These are phyloP conservation scores for Stictonetta naevosa DNA, from an alignment of 2,113 vertebrate genomes.

Conservation along the genomic window DNA sequence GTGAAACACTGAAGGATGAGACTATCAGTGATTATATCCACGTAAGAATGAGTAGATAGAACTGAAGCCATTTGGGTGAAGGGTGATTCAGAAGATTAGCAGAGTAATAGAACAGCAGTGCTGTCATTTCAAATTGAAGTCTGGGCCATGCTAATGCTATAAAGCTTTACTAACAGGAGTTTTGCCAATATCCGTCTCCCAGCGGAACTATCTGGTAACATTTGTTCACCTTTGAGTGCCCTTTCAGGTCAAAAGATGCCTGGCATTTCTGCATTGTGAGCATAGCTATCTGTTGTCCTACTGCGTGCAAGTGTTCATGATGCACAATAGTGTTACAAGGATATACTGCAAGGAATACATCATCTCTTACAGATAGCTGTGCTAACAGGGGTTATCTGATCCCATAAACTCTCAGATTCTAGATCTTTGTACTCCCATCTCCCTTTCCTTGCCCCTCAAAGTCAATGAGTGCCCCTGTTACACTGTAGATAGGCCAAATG, in stretches of 20 bases:
- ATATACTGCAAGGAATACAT: not conserved
- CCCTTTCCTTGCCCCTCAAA: not conserved
- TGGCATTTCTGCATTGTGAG: not conserved
- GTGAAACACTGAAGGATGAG: too few species aligned
- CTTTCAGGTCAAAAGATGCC: not conserved
- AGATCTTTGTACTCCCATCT: not conserved
- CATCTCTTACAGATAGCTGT: not conserved
- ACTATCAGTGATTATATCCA: not conserved
- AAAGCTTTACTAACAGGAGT: not conserved
- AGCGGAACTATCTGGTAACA: not conserved
- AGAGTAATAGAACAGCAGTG: not conserved
- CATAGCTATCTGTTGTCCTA: not conserved
- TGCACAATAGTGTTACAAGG: not conserved
- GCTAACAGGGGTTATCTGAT: not conserved
- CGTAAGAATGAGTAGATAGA: not conserved
- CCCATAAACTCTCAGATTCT: not conserved
- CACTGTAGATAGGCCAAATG: not conserved
- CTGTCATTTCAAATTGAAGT: not conserved
- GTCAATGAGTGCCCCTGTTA: not conserved
- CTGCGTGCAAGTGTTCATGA: not conserved
- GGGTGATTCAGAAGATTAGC: not conserved
- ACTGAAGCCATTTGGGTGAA: not conserved
- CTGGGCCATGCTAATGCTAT: not conserved
- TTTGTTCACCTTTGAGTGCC: not conserved
- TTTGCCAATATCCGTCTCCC: not conserved